Evolutionary conservation across 2,797 vertebrate species (phyloP).

Genomic region (Iguana delicatissima): DNA sequence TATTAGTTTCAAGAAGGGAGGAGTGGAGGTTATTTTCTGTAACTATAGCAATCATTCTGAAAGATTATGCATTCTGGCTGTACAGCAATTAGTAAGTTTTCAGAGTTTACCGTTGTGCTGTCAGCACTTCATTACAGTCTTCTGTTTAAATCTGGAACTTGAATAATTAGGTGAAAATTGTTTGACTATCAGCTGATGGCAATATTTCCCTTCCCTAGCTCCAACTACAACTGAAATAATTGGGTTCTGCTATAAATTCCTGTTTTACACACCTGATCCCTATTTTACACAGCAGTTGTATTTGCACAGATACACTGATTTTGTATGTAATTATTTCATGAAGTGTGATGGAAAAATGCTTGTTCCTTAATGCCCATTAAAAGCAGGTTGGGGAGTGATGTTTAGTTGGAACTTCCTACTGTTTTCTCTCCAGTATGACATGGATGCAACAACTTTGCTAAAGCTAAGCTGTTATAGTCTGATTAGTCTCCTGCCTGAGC

Average conservation of each 20-base stretch:
- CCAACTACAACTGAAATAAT: slow-evolving; percentile 36
- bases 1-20: background rate
- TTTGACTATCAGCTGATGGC: background rate
- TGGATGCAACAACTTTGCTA: too few relatives aligned
- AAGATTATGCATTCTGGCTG: slow-evolving; percentile 61
- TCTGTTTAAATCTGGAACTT: slow-evolving; percentile 30
- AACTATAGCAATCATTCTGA: slow-evolving; percentile 16
- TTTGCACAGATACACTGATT: background rate
- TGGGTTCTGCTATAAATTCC: slow-evolving; percentile 38
- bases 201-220: background rate
- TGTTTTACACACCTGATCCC: background rate
- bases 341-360: background rate
- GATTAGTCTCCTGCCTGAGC: too few relatives aligned
- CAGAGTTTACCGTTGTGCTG: slow-evolving; percentile 41
- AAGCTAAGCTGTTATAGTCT: too few relatives aligned
- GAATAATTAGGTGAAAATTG: slow-evolving; percentile 17
- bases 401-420: background rate
- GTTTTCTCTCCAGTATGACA: background rate
- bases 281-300: background rate
- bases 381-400: too few relatives aligned
- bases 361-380: background rate
- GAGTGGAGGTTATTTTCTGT: background rate
- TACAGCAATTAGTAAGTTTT: slow-evolving; percentile 37
- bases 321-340: background rate
- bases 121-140: background rate